Evolutionary conservation across 92 coral and sea anemone genomes (phyloP), one percentile per base, ranked within the genome.

Genomic region (Parazoanthus darwini): DNA sequence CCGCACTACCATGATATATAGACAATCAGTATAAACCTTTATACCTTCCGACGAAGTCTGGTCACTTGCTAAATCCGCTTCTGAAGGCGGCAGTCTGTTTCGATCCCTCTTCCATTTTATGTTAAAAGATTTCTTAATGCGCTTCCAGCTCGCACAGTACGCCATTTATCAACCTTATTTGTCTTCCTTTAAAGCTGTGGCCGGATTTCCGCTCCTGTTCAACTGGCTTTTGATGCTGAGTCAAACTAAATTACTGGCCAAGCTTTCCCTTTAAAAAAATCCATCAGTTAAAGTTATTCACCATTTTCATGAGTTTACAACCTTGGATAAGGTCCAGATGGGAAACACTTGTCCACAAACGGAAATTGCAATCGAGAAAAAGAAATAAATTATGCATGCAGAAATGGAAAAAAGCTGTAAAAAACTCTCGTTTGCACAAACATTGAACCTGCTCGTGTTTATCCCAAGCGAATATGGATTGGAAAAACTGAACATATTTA

Each of bases 301-400:
- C 1, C 16, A 4, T 2, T 26, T 13, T 42, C 14, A 29, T 3
- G 76, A 72, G 13, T 72, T 29, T 36, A 26, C 37, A 72, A 29
- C 76, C 39, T 72, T 72, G 39, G 23, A 72, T 33, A 72, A 72
- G 37, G 14, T 72, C 39, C 14, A 36, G 15, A 29, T 29, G 76
- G 37, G 10, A 72, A 72, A 29, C 76, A 72, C 35, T 26, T 18
- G 16, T n/a, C 42, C 16, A 72, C 16, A 26, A 72, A 72, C 35
- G 76, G 76, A 26, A 72, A 72, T 72, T 72, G 76, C 37, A 13
- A 39, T 39, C 78, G 10, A 33, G 43, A 74, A 74, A 74, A 74
- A 37, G 20, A 35, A 74, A 74, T 74, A 74, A 74, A 36, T 74
- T 74, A 74, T 74, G 78, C 78, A 74, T 74, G 78, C 78, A 74